Evolutionary conservation across 2,113 vertebrate species (phyloP), one percentile per base, ranked within the genome.

Genomic region (Aegotheles bennettii): DNA sequence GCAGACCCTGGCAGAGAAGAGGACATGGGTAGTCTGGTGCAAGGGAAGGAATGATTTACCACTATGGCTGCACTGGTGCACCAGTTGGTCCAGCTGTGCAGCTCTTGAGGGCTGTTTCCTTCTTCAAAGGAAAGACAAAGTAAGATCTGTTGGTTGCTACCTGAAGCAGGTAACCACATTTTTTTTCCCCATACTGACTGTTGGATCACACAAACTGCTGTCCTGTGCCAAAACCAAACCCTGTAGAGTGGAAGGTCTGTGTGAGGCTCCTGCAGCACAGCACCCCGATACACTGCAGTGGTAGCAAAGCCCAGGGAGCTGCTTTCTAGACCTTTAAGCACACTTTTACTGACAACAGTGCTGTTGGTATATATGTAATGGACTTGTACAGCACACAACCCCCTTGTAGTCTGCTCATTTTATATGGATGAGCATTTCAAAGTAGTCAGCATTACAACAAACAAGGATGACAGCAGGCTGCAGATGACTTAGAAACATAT

Each of bases 171-270:
- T 48, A 59, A 35, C 9, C 16, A n/a, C 4, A 18, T 17, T 29
- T 17, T 20, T 10, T 8, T 8, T 1, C 25, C 14, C 8, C 16
- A 10, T 25, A 8, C 28, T 2, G 11, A 50, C 28, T 45, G 47
- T 3, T 33, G 14, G 38, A 28, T 40, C 26, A 43, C 2, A 23
- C 2, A 2, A 38, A 69, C 48, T 35, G 35, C 50, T 57, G 50
- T 28, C 28, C 48, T 45, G 70, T 64, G 43, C 57, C 4, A 3
- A 53, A 45, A 8, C 13, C 25, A 48, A 40, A 25, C 3, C 29
- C 29, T 0, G 0, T 23, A 11, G 20, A 33, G 59, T 1, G 7
- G 17, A 35, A 59, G 43, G 11, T 15, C 13, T 16, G 10, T 0
- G 1, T 3, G 0, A 5, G 35, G 47, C 54, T 81, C 23, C 19